phyloP scores from a whole-genome alignment of 2,888 invertebrate genomes.

The Lysandra coridon region DNA sequence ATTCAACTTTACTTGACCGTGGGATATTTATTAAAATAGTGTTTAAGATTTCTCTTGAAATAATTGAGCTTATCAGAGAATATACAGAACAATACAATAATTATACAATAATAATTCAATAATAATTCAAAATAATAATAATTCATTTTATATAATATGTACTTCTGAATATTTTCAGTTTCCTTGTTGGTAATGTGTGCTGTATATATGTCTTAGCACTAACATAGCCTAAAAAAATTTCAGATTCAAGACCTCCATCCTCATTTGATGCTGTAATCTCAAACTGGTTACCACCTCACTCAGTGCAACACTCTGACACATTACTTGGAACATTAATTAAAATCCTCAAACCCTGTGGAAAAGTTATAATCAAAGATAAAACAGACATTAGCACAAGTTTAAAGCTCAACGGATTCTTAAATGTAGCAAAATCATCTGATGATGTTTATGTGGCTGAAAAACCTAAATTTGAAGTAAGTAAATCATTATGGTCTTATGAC shows the following conservation, averaged over 20 bases:
- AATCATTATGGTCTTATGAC: too few species aligned
- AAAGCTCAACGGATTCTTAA: slow-evolving; percentile 84
- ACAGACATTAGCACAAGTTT: slow-evolving; percentile 72
- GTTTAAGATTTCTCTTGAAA: too few species aligned
- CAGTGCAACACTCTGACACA: slow-evolving; percentile 63
- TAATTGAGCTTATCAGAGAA: too few species aligned
- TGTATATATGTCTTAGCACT: neutral
- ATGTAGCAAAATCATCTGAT: slow-evolving; percentile 56
- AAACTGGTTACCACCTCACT: slow-evolving; percentile 67
- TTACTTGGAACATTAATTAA: slow-evolving; percentile 80
- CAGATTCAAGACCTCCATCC: slow-evolving; percentile 80
- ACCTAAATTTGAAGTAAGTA: slow-evolving; percentile 84
- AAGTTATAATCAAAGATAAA: slow-evolving; percentile 75
- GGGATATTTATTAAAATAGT: too few species aligned
- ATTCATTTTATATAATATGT: neutral
- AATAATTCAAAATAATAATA: too few species aligned
- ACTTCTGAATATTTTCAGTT: neutral
- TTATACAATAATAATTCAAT: too few species aligned
- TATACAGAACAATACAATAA: too few species aligned
- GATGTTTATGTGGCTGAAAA: slow-evolving; percentile 78
- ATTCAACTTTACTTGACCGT: too few species aligned
- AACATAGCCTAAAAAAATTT: slow-evolving; percentile 35
- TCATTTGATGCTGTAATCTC: slow-evolving; percentile 82
- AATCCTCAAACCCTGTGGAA: slow-evolving; percentile 83
- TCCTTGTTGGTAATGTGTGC: slow-evolving; percentile 1